Conservation (phyloP, 2,888 invertebrate species). For the Hydraecia micacea region DNA sequence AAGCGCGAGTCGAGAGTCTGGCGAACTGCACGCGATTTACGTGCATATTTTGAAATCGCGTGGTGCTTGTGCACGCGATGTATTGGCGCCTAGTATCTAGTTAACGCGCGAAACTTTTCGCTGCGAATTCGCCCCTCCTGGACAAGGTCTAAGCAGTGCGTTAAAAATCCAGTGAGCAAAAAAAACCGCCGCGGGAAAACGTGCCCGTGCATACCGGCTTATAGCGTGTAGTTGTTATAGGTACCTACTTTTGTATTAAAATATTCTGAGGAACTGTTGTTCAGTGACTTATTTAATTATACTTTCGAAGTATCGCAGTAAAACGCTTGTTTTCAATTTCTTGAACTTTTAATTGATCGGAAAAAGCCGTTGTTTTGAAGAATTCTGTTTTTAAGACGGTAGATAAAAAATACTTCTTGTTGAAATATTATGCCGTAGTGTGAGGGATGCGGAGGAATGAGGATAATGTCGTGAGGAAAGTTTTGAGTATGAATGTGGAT, state of each 20-base stretch:
- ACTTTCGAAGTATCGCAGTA: slow-evolving; percentile 38
- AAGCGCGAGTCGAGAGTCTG: too few relatives aligned
- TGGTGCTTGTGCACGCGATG: too few relatives aligned
- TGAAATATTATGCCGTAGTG: background rate
- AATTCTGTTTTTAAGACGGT: slow-evolving; percentile 12
- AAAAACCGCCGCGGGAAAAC: background rate
- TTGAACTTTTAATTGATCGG: slow-evolving; percentile 51
- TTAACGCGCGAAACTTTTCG: too few relatives aligned
- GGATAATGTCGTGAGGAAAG: background rate
- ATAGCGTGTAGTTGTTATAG: slow-evolving; percentile 9
- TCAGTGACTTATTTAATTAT: slow-evolving; percentile 56
- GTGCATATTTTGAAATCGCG: too few relatives aligned
- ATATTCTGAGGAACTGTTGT: slow-evolving; percentile 36
- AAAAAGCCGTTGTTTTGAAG: slow-evolving; percentile 31
- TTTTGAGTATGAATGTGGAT: background rate
- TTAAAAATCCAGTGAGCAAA: background rate
- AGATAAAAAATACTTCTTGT: background rate
- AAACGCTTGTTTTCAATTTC: slow-evolving; percentile 25
- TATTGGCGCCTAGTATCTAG: too few relatives aligned
- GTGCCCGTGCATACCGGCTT: background rate
- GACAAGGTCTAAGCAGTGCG: background rate
- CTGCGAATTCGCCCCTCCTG: too few relatives aligned
- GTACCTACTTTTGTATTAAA: slow-evolving; percentile 24
- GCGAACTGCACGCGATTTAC: too few relatives aligned
- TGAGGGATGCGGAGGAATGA: too few relatives aligned